Percentiles rank a stretch among this genome's conserved stretches.
Evolutionary conservation across 2,888 invertebrate genomes (phyloP).

Genomic region (Allophyes oxyacanthae): DNA sequence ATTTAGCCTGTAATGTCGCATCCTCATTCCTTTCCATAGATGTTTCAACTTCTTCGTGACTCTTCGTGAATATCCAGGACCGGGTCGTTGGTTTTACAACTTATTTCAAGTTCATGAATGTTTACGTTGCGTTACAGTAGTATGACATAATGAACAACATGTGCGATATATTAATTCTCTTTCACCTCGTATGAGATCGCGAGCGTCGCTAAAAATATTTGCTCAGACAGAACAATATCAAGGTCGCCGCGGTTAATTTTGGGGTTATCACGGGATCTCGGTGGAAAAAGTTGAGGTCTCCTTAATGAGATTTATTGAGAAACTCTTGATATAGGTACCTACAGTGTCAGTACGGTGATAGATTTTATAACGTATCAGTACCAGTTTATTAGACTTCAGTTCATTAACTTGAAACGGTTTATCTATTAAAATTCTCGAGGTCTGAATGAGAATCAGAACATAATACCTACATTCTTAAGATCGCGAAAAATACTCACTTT

Average conservation of each 20-base stretch:
- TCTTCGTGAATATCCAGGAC: slow-evolving; percentile 14
- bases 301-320: slow-evolving; percentile 15
- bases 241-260: slow-evolving; percentile 72
- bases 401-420: no score
- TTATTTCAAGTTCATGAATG: slow-evolving; percentile 64
- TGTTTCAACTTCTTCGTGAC: slow-evolving; percentile 22
- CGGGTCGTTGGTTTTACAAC: slow-evolving; percentile 33
- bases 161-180: slow-evolving; percentile 75
- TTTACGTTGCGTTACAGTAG: slow-evolving; percentile 66
- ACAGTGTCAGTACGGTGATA: no score
- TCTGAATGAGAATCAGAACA: no score
- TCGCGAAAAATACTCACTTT: no score
- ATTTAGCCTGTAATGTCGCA: not conserved
- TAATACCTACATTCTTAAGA: no score
- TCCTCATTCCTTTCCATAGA: slow-evolving; percentile 1
- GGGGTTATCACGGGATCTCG: slow-evolving; percentile 57
- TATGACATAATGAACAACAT: slow-evolving; percentile 74
- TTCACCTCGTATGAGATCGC: slow-evolving; percentile 74
- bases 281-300: slow-evolving; percentile 19
- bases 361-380: no score
- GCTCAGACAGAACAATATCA: slow-evolving; percentile 80
- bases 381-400: no score
- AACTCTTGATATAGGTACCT: no score
- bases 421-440: no score
- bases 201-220: slow-evolving; percentile 82